Evolutionary conservation across 23 tunicate species (phyloP).

Genomic region (Oikopleura dioica): DNA sequence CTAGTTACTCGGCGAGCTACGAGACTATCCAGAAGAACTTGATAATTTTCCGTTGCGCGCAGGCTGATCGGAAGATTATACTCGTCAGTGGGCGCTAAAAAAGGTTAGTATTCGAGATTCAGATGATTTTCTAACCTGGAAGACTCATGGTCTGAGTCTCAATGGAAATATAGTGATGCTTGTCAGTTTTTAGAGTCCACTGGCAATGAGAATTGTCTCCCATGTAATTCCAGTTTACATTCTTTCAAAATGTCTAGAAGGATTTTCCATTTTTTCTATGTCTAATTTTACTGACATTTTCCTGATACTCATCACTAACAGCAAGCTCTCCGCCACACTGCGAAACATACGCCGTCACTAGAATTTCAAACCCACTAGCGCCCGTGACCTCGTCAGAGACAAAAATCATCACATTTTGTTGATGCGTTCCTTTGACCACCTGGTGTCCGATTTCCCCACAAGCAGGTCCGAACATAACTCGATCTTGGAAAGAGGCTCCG

Average conservation of each 20-base stretch:
- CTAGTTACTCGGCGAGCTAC: neutral
- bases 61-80: neutral
- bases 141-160: too few relatives aligned
- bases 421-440: neutral
- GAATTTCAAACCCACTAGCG: neutral
- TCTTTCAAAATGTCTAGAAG: too few relatives aligned
- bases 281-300: too few relatives aligned
- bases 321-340: neutral
- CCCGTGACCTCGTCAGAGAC: neutral
- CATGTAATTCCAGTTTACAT: too few relatives aligned
- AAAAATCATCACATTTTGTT: neutral
- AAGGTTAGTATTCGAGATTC: too few relatives aligned
- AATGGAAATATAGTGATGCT: too few relatives aligned
- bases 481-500: neutral
- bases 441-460: neutral
- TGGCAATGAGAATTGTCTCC: too few relatives aligned
- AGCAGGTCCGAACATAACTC: neutral
- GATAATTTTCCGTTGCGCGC: neutral
- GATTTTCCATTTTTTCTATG: too few relatives aligned
- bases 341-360: neutral
- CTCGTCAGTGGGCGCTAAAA: slow-evolving; percentile 6
- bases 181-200: too few relatives aligned
- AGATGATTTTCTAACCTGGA: too few relatives aligned
- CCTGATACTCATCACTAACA: neutral
- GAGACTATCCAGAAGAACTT: neutral